Evolutionary conservation across 2,888 invertebrate genomes (phyloP).

Genomic region (Steinernema scapterisci): DNA sequence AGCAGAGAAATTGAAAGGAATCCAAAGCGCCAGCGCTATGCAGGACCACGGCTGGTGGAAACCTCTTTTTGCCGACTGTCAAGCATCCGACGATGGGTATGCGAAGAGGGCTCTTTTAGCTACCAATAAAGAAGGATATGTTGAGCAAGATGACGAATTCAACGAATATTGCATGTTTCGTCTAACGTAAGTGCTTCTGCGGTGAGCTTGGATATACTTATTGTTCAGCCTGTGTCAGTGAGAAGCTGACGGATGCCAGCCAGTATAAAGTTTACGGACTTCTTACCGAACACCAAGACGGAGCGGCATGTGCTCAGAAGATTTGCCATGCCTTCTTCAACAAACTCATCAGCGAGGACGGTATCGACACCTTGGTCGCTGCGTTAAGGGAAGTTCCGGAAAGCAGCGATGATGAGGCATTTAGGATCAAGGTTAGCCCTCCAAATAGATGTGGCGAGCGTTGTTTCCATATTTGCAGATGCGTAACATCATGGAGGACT

Average conservation of each 20-base stretch:
- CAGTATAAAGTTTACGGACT: background rate
- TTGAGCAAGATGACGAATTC: background rate
- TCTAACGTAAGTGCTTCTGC: background rate
- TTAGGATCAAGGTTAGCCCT: too few species aligned
- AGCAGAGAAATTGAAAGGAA: background rate
- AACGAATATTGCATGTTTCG: constrained; percentile 6
- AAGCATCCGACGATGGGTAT: background rate
- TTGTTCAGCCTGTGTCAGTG: background rate
- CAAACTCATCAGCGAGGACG: background rate
- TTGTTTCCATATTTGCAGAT: too few species aligned
- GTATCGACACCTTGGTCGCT: too few species aligned
- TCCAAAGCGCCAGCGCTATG: background rate
- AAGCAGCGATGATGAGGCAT: too few species aligned
- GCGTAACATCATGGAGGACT: too few species aligned
- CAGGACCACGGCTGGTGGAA: background rate
- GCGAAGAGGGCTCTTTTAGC: background rate
- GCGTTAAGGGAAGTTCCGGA: too few species aligned
- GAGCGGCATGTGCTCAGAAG: background rate
- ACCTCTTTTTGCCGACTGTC: background rate
- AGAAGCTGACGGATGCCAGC: too few species aligned
- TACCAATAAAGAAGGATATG: constrained; percentile 7
- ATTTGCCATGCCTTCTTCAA: background rate
- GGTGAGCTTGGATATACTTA: background rate
- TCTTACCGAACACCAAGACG: background rate
- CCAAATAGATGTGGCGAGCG: too few species aligned